These are phyloP conservation scores for Amblyopsis rosae DNA, from an alignment of 2,113 vertebrate genomes.

Conservation along the genomic window DNA sequence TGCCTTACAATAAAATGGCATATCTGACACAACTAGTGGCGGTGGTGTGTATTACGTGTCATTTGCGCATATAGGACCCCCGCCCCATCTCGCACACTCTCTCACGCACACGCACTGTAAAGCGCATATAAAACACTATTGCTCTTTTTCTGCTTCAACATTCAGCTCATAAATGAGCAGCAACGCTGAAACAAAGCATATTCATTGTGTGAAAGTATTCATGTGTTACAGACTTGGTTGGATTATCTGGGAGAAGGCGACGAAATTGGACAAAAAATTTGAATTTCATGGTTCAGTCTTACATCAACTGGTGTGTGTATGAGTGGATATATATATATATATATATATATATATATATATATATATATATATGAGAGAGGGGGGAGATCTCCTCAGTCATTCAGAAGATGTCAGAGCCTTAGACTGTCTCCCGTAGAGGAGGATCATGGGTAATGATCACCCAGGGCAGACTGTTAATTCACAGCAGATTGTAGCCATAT, in stretches of 20 bases:
- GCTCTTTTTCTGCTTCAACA: background rate
- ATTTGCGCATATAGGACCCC: too few relatives aligned
- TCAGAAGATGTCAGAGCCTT: conserved; percentile 40
- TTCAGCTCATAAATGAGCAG: conserved; percentile 10
- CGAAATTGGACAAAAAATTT: conserved; percentile 35
- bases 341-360: background rate
- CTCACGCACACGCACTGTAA: background rate
- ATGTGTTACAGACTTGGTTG: conserved; percentile 14
- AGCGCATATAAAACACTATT: conserved; percentile 10
- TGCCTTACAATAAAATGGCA: too few relatives aligned
- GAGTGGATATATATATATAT: too few relatives aligned
- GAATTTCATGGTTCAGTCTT: conserved; percentile 37
- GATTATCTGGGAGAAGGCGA: background rate
- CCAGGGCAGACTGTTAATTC: conserved; percentile 67
- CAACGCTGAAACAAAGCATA: conserved; percentile 2
- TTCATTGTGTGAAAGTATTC: background rate
- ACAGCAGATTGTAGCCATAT: conserved; percentile 70
- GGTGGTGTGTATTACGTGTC: too few relatives aligned
- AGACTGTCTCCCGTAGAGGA: conserved; percentile 50
- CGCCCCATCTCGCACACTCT: background rate
- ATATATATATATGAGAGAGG: background rate
- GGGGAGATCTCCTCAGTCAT: background rate
- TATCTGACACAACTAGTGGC: too few relatives aligned
- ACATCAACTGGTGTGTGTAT: conserved; percentile 3
- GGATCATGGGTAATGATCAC: conserved; percentile 68